Base-by-base conservation (phyloP, 2,797 vertebrate species). In the Aldrovandia affinis region DNA sequence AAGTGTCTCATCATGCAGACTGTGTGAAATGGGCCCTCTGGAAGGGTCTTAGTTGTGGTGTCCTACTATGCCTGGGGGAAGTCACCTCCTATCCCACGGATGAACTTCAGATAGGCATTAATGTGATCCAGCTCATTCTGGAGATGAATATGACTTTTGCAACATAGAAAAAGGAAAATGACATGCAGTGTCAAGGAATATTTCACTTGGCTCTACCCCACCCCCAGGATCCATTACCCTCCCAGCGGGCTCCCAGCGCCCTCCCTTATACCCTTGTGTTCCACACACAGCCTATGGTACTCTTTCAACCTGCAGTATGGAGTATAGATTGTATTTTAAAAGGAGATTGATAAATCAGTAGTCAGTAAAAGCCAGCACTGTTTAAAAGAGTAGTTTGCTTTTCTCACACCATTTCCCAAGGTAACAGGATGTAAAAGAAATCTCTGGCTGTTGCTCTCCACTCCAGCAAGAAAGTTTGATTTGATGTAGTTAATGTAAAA, bases 401-500 rank as follows among this genome's bases (percentile, higher is more conserved):
- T 77, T 77, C 42, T 77, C 90, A 87, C 89, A 93, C 92, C 89
- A 91, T 93, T 93, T 93, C 89, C 89, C 87, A 82, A 88, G 88
- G 88, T 92, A 93, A 91, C 92, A 90, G 86, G 42, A 77, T 47
- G 73, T 47, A 44, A 77, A 47, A 78, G 33, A 91, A 92, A 91
- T 91, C 89, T 93, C 88, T 91, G 92, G 90, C 92, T 92, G 90
- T 94, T 92, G 90, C 93, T 94, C 93, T 92, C 86, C 82, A 91
- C 89, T 92, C 88, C 92, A 90, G 90, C 82, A 87, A 90, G 89
- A 91, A 85, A 92, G 91, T 95, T 93, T 93, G 93, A 94, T 94
- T 94, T 95, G 91, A 96, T 94, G 93, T 94, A 92, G 92, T 94
- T 95, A 94, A 95, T 96, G 94, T 95, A 95, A 93, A 95, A 95